Evolutionary conservation across 2,797 vertebrate genomes (phyloP).

Genomic region (Hydrophis major): DNA sequence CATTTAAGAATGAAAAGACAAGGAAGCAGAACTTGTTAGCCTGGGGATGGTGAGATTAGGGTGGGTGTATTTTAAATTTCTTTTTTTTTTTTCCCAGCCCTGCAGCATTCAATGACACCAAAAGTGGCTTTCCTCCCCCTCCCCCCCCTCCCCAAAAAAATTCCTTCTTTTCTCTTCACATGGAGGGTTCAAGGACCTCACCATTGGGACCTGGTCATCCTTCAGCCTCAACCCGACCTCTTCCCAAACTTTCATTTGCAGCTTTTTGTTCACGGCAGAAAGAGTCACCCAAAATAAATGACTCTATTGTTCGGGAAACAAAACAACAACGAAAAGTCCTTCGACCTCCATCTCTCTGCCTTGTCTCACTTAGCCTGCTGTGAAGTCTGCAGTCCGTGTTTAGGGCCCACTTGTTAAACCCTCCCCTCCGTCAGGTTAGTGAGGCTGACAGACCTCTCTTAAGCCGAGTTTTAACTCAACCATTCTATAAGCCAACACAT

Average conservation of each 20-base stretch:
- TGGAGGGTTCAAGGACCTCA: not conserved
- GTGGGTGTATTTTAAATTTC: no score
- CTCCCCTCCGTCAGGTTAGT: not conserved
- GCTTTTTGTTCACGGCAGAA: not conserved
- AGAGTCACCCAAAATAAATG: not conserved
- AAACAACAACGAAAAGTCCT: not conserved
- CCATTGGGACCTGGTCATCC: not conserved
- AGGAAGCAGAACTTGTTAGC: not conserved
- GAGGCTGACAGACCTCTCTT: not conserved
- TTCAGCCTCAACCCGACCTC: not conserved
- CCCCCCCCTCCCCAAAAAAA: no score
- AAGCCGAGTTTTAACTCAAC: not conserved
- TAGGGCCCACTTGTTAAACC: not conserved
- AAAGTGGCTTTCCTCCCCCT: not conserved
- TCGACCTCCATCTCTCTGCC: not conserved
- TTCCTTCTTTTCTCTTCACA: not conserved
- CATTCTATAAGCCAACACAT: not conserved
- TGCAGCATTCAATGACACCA: not conserved
- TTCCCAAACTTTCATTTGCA: not conserved
- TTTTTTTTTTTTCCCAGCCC: no score
- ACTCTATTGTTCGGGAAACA: constrained; percentile 19
- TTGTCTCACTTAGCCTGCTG: not conserved
- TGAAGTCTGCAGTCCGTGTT: not conserved
- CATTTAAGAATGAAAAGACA: not conserved
- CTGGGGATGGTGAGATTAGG: not conserved